Evolutionary conservation across 2,888 invertebrate genomes (phyloP).

Genomic region (Oscheius sp.): DNA sequence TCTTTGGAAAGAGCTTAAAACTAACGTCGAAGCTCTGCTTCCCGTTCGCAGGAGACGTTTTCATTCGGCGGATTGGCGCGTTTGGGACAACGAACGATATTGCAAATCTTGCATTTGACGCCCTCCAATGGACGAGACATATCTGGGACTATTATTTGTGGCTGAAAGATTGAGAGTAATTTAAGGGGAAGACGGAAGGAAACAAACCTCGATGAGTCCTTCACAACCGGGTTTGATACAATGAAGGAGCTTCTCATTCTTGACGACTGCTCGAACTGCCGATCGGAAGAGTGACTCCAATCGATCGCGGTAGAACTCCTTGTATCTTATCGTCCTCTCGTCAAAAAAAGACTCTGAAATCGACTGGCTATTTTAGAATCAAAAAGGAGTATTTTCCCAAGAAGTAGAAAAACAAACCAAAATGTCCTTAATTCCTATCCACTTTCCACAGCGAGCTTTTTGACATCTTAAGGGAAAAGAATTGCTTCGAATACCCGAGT

Average conservation of each 20-base stretch:
- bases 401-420: background rate
- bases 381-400: too few species aligned
- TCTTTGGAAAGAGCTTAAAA: too few species aligned
- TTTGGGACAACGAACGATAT: background rate
- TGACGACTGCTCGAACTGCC: background rate
- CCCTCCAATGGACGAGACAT: too few species aligned
- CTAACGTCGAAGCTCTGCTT: background rate
- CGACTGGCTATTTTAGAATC: too few species aligned
- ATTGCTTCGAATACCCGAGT: too few species aligned
- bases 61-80: constrained; percentile 5
- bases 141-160: background rate
- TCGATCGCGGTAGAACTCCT: background rate
- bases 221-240: constrained; percentile 10
- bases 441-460: background rate
- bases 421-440: background rate
- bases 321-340: background rate
- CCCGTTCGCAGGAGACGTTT: background rate
- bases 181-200: background rate
- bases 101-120: background rate
- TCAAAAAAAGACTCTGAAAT: background rate
- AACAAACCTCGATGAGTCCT: background rate
- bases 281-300: background rate
- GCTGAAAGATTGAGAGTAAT: background rate
- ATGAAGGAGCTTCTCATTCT: background rate
- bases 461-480: background rate